phyloP scores from a whole-genome alignment of 37 sponge, comb jelly and placozoan genomes.

The Chondrilla cf. caribensis region DNA sequence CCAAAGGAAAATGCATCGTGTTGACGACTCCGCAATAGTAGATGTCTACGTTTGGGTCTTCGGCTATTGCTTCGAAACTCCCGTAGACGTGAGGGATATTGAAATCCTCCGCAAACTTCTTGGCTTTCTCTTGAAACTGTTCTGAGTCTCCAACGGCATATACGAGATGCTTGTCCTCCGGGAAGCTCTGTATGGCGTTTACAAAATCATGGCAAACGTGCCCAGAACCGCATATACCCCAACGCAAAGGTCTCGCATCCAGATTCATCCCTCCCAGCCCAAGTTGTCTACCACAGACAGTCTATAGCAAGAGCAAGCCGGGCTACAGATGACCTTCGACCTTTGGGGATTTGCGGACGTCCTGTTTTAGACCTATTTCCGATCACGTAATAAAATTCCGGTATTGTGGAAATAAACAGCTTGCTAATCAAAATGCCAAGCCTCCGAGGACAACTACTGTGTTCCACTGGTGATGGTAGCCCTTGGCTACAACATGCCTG shows the following conservation, averaged over 20 bases:
- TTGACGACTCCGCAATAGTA: background rate
- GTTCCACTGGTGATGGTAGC: no score
- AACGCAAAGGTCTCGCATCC: background rate
- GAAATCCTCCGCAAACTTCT: background rate
- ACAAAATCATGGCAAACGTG: slow-evolving; percentile 1
- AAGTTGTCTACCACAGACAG: no score
- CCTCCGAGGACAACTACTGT: no score
- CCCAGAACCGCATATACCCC: slow-evolving; percentile 13
- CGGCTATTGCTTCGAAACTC: background rate
- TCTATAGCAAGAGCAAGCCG: no score
- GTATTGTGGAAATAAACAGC: no score
- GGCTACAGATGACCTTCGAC: no score
- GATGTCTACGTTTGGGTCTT: slow-evolving; percentile 3
- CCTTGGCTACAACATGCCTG: no score
- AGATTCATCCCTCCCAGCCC: background rate
- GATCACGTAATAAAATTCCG: no score
- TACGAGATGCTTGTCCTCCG: background rate
- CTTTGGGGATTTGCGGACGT: no score
- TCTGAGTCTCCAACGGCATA: slow-evolving; percentile 7
- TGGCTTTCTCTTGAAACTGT: slow-evolving; percentile 5
- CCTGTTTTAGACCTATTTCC: no score
- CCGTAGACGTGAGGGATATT: background rate
- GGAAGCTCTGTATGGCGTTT: background rate
- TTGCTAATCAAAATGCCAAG: no score
- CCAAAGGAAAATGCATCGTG: background rate